These are phyloP conservation scores for Nemapogon koenigi DNA, from an alignment of 2,888 invertebrate genomes.

Conservation along the genomic window DNA sequence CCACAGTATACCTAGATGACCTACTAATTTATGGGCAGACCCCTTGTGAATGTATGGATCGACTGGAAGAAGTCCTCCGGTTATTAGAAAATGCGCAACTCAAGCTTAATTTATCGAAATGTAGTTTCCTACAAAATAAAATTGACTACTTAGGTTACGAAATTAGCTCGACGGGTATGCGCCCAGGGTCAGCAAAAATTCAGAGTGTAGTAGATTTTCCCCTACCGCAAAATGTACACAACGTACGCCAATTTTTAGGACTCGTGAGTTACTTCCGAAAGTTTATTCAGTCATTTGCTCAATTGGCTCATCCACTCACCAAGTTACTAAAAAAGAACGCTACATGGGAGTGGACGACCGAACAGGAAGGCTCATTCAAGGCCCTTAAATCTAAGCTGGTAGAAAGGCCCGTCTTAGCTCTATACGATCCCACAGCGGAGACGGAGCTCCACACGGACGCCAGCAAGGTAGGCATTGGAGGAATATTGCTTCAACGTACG, in stretches of 20 bases:
- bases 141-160: slow-evolving; percentile 26
- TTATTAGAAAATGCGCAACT: slow-evolving; percentile 20
- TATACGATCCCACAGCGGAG: slow-evolving; percentile 21
- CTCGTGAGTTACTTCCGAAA: slow-evolving; percentile 21
- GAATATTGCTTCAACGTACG: slow-evolving; percentile 15
- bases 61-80: slow-evolving; percentile 19
- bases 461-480: slow-evolving; percentile 16
- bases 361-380: slow-evolving; percentile 13
- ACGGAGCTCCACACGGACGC: slow-evolving; percentile 19
- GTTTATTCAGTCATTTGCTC: slow-evolving; percentile 19
- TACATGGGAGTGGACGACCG: slow-evolving; percentile 15
- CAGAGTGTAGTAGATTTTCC: slow-evolving; percentile 21
- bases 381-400: slow-evolving; percentile 14
- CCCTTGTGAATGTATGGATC: slow-evolving; percentile 16
- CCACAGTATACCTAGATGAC: slow-evolving; percentile 19
- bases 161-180: slow-evolving; percentile 20
- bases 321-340: slow-evolving; percentile 13
- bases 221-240: slow-evolving; percentile 21
- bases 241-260: slow-evolving; percentile 24
- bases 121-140: slow-evolving; percentile 19
- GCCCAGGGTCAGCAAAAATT: slow-evolving; percentile 22
- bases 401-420: slow-evolving; percentile 19
- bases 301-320: slow-evolving; percentile 17
- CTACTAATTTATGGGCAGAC: slow-evolving; percentile 16
- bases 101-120: slow-evolving; percentile 24